These are phyloP conservation scores for Lamellibrachia columna DNA, from an alignment of 2,888 invertebrate species.

Conservation along the genomic window DNA sequence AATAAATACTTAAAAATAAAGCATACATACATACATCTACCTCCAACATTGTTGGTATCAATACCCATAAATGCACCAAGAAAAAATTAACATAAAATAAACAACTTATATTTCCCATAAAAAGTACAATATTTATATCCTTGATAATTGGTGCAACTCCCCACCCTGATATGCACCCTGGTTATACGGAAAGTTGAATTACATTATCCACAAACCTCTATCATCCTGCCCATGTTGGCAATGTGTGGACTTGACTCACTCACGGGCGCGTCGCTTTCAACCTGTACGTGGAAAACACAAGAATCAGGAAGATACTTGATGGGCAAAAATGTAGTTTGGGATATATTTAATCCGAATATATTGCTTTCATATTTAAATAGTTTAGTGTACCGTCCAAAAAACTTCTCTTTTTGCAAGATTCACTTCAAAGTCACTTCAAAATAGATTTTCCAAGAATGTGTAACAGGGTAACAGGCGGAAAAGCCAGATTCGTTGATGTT, in stretches of 20 bases:
- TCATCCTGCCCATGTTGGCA: conserved; percentile 97
- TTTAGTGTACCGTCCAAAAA: too few relatives aligned
- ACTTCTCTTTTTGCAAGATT: too few relatives aligned
- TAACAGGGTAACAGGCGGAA: too few relatives aligned
- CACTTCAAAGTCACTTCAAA: too few relatives aligned
- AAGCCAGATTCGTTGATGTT: too few relatives aligned
- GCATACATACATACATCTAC: too few relatives aligned
- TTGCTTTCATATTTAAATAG: too few relatives aligned
- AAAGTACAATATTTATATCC: background rate
- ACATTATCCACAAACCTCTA: conserved; percentile 73
- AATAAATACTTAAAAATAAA: too few relatives aligned
- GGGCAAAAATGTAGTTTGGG: background rate
- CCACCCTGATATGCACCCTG: background rate
- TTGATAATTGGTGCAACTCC: background rate
- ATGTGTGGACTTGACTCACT: conserved; percentile 96
- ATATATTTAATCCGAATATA: too few relatives aligned
- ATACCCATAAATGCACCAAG: too few relatives aligned
- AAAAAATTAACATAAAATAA: background rate
- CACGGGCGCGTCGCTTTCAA: conserved; percentile 89
- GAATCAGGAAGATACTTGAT: background rate
- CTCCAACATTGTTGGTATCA: too few relatives aligned
- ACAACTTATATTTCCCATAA: background rate
- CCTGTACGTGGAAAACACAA: conserved; percentile 72
- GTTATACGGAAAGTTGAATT: background rate
- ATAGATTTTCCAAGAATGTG: too few relatives aligned